Evolutionary conservation across 2,797 vertebrate species (phyloP).

Genomic region (Onychomys arenicola): DNA sequence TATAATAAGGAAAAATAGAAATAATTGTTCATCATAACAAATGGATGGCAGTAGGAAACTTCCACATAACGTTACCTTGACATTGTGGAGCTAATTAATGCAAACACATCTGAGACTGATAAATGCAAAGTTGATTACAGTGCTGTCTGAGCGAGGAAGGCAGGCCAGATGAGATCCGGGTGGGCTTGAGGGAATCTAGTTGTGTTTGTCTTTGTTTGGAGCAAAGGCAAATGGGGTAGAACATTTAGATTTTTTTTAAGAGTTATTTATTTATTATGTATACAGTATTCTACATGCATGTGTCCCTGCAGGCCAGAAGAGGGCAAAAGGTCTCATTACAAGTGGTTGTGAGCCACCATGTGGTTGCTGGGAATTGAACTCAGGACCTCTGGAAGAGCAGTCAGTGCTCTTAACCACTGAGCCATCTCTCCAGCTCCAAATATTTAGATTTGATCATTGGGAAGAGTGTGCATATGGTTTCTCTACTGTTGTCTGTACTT

Average conservation of each 20-base stretch:
- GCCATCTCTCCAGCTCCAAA: too few species aligned
- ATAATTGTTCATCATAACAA: conserved; percentile 1
- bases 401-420: too few species aligned
- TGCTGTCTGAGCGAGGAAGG: background rate
- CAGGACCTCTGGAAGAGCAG: too few species aligned
- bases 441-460: background rate
- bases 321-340: too few species aligned
- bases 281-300: too few species aligned
- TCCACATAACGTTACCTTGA: background rate
- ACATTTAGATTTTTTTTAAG: conserved; percentile 2
- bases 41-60: background rate
- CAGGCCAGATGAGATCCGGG: background rate
- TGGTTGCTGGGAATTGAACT: too few species aligned
- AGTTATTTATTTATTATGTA: too few species aligned
- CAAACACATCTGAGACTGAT: background rate
- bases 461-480: background rate
- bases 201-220: conserved; percentile 24
- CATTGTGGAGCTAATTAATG: background rate
- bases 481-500: background rate
- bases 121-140: background rate
- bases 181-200: background rate
- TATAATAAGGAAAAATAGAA: conserved; percentile 23
- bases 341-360: too few species aligned
- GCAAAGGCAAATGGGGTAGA: background rate
- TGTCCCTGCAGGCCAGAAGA: too few species aligned